phyloP scores from a whole-genome alignment of 2,797 vertebrate genomes.

The Cyprinodon diabolis region DNA sequence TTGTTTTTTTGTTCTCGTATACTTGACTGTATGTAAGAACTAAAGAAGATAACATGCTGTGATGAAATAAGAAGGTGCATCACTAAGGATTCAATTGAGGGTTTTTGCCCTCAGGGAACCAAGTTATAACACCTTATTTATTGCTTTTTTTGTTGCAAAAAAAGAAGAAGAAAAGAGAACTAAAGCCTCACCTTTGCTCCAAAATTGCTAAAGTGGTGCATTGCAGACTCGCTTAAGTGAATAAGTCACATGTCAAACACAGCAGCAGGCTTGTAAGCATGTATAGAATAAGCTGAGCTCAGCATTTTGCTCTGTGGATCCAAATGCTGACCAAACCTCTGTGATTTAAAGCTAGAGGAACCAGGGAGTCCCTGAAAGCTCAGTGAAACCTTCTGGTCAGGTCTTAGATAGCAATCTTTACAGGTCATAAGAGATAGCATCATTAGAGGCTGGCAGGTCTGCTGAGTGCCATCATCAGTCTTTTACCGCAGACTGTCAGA shows the following conservation, averaged over 20 bases:
- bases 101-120: neutral
- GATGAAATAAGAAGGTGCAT: too few species aligned
- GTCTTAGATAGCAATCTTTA: constrained; percentile 10
- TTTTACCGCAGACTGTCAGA: constrained; percentile 23
- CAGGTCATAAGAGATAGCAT: constrained; percentile 12
- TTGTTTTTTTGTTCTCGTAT: too few species aligned
- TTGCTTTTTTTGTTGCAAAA: too few species aligned
- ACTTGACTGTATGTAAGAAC: too few species aligned
- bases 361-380: neutral
- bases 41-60: too few species aligned
- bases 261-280: constrained; percentile 15
- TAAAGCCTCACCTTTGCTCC: neutral
- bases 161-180: neutral
- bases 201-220: neutral
- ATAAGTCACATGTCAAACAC: constrained; percentile 4
- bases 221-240: constrained; percentile 20
- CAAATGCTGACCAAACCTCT: constrained; percentile 18
- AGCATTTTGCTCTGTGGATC: constrained; percentile 24
- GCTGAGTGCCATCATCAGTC: constrained; percentile 22
- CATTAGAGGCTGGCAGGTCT: constrained; percentile 3
- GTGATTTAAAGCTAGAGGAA: neutral
- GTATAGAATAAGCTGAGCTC: constrained; percentile 29
- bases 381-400: constrained; percentile 3
- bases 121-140: neutral
- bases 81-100: neutral